Evolutionary conservation across 2,113 vertebrate species (phyloP), one percentile per base, ranked within the genome.

Genomic region (Microcebus jonahi): DNA sequence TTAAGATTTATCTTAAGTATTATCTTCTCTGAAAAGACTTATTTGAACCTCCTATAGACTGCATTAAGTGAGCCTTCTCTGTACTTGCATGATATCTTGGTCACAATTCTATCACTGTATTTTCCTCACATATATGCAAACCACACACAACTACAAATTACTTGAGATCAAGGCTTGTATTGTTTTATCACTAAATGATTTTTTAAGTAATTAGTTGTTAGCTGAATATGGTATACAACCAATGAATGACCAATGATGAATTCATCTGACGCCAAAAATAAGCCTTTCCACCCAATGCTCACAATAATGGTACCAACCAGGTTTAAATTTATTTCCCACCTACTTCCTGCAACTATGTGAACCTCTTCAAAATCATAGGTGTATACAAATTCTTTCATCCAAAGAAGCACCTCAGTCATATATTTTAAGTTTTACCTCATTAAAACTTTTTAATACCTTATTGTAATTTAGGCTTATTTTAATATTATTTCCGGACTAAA

Each of bases 381-480:
- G 27, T 12, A 90, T 0, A 45, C 6, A 85, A 36, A 85, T 34
- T 18, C 4, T 63, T 42, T 23, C 6, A 31, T 59, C 13, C 8
- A 85, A 73, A 93, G 82, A 55, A 73, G 18, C 75, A 45, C 0
- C 3, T 31, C 31, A 31, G 23, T 84, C 23, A 42, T 11, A 57
- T 63, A 81, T 65, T 93, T 92, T 29, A 90, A 55, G 31, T 85
- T 95, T 93, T 85, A 75, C 31, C 73, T 91, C 79, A 77, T 87
- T 90, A 91, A 80, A 97, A 55, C 5, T 65, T 84, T 90, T n/a
- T 45, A 86, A 48, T 17, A 65, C 11, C 6, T 45, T 67, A 53
- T 27, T 71, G 67, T 80, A 84, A 50, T 34, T 86, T n/a, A 86
- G 6, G 2, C 1, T 94, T 12, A 75, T 86, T 89, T 89, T 89